A percentile compares a stretch with the other conserved stretches of the same genome.
These are phyloP conservation scores for Leptopilina syphax DNA, from an alignment of 2,888 invertebrate genomes.

Conservation along the genomic window DNA sequence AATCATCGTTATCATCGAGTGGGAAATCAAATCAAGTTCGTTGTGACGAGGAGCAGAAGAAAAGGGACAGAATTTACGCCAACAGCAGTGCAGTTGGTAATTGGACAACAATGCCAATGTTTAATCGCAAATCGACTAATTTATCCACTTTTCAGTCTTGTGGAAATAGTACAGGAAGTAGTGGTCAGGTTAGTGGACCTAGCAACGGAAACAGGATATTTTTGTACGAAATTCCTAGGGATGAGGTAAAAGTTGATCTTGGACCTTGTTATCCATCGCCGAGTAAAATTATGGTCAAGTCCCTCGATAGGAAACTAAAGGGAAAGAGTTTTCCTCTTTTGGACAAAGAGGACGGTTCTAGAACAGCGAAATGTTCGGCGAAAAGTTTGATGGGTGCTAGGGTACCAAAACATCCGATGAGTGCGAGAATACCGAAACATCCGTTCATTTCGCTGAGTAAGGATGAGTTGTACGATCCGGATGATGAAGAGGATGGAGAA, in stretches of 20 bases:
- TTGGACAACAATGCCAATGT: neutral
- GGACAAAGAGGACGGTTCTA: too few relatives aligned
- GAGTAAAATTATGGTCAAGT: constrained; percentile 37
- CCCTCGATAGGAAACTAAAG: constrained; percentile 33
- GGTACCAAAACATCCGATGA: constrained; percentile 45
- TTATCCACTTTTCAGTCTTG: constrained; percentile 38
- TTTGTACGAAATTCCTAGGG: constrained; percentile 60
- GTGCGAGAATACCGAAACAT: constrained; percentile 56
- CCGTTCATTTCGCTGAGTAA: constrained; percentile 54
- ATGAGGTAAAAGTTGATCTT: constrained; percentile 57
- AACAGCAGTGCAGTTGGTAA: neutral
- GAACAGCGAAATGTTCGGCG: neutral
- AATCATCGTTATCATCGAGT: neutral
- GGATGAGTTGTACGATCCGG: neutral
- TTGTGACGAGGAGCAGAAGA: neutral
- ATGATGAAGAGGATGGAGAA: neutral
- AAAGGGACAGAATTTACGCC: constrained; percentile 9
- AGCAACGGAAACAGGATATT: constrained; percentile 45
- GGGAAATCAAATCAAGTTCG: neutral
- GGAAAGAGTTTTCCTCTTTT: too few relatives aligned
- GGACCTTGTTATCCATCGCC: constrained; percentile 56
- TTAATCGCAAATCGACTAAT: neutral
- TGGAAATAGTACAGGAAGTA: neutral
- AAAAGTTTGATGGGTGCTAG: neutral
- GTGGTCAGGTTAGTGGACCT: too few relatives aligned